Base-by-base conservation (phyloP, 2,797 vertebrate genomes). In the Heliangelus exortis region DNA sequence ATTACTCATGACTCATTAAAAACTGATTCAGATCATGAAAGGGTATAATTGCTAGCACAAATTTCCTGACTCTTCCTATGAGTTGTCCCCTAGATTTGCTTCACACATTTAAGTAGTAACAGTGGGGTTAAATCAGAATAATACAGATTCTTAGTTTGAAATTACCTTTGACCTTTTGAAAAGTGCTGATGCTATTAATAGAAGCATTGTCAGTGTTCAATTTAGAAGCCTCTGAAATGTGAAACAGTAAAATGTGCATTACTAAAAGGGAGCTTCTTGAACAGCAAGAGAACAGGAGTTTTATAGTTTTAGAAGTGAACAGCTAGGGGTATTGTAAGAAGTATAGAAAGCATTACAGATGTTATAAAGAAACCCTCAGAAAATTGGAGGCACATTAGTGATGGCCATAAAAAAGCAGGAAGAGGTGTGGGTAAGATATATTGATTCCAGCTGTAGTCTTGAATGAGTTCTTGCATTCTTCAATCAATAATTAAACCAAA, bases 1-100 rank as follows among this genome's bases (percentile, higher is more conserved):
- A 8, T 34, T 62, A 18, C 89, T 81, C 47, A 5, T 43, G 80
- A 76, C 58, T 93, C 73, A 62, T 47, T 93, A 80, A 87, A 84
- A 91, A 47, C 50, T 20, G 66, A 34, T 88, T 77, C 71, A 71
- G 36, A 72, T 81, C 22, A 33, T 45, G 50, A 51, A 78, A 68
- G 43, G 7, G 26, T 23, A 4, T 74, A 76, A 83, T 63, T 85
- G n/a, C 13, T 87, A 55, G 75, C 53, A 45, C 84, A 94, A 25
- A 76, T 92, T 82, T 72, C 47, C 58, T 31, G 23, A 15, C 26
- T 57, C 12, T 61, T 59, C 53, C 41, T 68, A 1, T 34, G 67
- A 73, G 29, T 65, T 83, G 36, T 78, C 23, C 23, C 28, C 39
- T 18, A 29, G n/a, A 66, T 81, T 65, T 85, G 19, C 41, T 68